Conservation (phyloP, 1,140 invertebrate genomes). For the Drosophila truncata region DNA sequence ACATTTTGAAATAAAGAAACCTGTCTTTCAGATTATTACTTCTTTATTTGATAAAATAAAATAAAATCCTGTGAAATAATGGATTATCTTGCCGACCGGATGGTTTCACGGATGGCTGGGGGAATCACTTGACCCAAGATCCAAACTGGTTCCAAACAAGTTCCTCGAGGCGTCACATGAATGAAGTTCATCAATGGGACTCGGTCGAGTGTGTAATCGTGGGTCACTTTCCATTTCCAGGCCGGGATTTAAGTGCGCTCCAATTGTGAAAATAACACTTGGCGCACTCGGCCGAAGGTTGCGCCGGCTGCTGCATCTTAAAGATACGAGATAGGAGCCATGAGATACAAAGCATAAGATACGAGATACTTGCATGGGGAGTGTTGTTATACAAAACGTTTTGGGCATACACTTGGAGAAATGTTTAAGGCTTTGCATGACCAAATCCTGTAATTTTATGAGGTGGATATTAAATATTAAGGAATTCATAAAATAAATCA, state of each 20-base stretch:
- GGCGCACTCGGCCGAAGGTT: constrained; percentile 74
- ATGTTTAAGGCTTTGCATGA: neutral
- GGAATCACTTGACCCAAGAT: constrained; percentile 35
- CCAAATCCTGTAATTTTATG: neutral
- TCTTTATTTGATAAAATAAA: too few species aligned
- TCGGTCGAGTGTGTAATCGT: constrained; percentile 62
- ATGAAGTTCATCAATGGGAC: constrained; percentile 72
- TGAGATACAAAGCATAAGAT: constrained; percentile 4
- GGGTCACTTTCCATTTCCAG: constrained; percentile 79
- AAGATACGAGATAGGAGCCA: constrained; percentile 14
- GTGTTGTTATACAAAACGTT: constrained; percentile 56
- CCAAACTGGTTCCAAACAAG: constrained; percentile 36
- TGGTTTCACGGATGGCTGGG: neutral
- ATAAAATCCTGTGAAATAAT: constrained; percentile 7
- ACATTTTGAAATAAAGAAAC: neutral
- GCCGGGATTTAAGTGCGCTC: constrained; percentile 69
- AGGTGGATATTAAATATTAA: neutral
- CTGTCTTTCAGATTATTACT: neutral
- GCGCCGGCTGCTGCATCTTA: constrained; percentile 49
- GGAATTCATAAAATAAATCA: too few species aligned
- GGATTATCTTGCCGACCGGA: constrained; percentile 12
- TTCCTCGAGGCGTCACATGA: constrained; percentile 53
- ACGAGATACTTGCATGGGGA: constrained; percentile 29
- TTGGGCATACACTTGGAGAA: neutral
- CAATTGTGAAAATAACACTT: constrained; percentile 83